A percentile compares a stretch with the other conserved stretches of the same genome.
Evolutionary conservation across 2,797 vertebrate species (phyloP).

Genomic region (Parauchenoglanis punctatus): DNA sequence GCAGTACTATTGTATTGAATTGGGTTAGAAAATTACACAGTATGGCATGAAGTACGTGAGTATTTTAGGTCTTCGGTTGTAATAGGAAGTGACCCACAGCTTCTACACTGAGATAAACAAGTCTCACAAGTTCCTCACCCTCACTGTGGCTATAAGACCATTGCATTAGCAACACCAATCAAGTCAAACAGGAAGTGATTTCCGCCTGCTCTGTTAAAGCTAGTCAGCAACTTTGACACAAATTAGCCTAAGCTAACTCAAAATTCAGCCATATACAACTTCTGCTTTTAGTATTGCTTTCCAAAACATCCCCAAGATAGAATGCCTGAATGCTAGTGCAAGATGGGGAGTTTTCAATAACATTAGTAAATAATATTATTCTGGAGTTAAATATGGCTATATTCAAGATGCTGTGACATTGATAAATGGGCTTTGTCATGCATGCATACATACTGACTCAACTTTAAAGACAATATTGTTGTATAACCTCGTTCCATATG

Average conservation of each 20-base stretch:
- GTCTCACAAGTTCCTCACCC: slow-evolving; percentile 20
- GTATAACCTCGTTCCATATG: no score
- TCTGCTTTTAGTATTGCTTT: not conserved
- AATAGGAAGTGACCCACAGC: slow-evolving; percentile 44
- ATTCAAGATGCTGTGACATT: not conserved
- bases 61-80: not conserved
- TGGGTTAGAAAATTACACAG: not conserved
- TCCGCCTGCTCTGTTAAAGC: not conserved
- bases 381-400: not conserved
- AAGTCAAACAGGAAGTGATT: not conserved
- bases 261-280: not conserved
- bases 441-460: no score
- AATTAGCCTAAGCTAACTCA: not conserved
- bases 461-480: no score
- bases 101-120: slow-evolving; percentile 20
- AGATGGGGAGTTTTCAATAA: not conserved
- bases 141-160: slow-evolving; percentile 1
- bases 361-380: not conserved
- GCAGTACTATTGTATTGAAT: no score
- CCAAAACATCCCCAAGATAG: not conserved
- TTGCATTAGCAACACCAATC: not conserved
- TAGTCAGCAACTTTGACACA: not conserved
- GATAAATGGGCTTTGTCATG: no score
- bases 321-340: not conserved
- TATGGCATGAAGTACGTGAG: not conserved